Evolutionary conservation across 2,888 invertebrate species (phyloP).

Genomic region (Drosophila subquinaria): DNA sequence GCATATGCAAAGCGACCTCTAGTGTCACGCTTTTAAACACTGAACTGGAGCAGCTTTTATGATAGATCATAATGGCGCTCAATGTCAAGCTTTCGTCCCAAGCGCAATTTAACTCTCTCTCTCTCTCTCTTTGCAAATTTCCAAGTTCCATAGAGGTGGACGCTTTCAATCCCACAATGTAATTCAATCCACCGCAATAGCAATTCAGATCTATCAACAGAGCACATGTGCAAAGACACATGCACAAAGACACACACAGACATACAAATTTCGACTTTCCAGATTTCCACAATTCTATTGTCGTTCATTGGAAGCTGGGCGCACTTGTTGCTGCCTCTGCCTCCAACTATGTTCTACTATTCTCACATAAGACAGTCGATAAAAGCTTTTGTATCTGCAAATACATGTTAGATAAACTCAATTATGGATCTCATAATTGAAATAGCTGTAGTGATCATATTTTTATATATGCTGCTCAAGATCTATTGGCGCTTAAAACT

Average conservation of each 20-base stretch:
- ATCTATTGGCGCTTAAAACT: conserved; percentile 52
- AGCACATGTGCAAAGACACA: conserved; percentile 1
- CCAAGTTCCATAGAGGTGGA: conserved; percentile 17
- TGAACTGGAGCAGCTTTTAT: conserved; percentile 49
- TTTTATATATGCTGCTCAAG: conserved; percentile 57
- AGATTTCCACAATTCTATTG: conserved; percentile 41
- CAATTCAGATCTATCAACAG: conserved; percentile 48
- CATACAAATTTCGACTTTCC: neutral
- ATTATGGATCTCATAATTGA: conserved; percentile 68
- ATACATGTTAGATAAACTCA: conserved; percentile 48
- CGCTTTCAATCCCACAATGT: conserved; percentile 66
- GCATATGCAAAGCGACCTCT: conserved; percentile 39
- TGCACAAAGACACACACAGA: neutral
- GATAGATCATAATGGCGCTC: conserved; percentile 67
- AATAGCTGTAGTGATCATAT: conserved; percentile 54
- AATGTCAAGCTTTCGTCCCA: conserved; percentile 69
- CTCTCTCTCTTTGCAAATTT: conserved; percentile 11
- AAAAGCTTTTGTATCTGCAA: conserved; percentile 61
- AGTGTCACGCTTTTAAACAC: conserved; percentile 16
- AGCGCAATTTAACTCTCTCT: conserved; percentile 3
- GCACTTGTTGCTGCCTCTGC: neutral
- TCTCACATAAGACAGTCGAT: conserved; percentile 50
- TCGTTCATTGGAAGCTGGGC: conserved; percentile 37
- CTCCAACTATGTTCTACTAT: conserved; percentile 17
- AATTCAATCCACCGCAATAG: conserved; percentile 72